A percentile compares a stretch with the other conserved stretches of the same genome.
phyloP scores from a whole-genome alignment of 2,888 invertebrate genomes.

The Drosophila fungiperda region DNA sequence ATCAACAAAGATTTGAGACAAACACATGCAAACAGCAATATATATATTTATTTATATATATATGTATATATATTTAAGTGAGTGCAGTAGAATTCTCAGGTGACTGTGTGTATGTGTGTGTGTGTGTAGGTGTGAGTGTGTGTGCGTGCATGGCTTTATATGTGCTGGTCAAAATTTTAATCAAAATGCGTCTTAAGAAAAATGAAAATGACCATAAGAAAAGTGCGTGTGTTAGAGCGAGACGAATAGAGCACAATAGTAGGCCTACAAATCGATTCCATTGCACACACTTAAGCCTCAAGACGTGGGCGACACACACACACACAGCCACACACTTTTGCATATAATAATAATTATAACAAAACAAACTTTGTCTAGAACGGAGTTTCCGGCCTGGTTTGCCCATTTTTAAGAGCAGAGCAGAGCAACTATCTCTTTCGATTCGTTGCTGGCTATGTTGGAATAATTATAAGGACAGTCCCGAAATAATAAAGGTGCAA shows the following conservation, averaged over 20 bases:
- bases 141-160: slow-evolving; percentile 7
- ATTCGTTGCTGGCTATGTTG: slow-evolving; percentile 9
- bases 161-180: slow-evolving; percentile 69
- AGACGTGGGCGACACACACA: slow-evolving; percentile 42
- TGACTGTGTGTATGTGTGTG: slow-evolving; percentile 10
- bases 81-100: slow-evolving; percentile 31
- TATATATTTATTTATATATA: background rate
- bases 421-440: slow-evolving; percentile 35
- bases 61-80: slow-evolving; percentile 10
- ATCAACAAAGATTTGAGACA: slow-evolving; percentile 29
- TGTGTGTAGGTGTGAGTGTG: slow-evolving; percentile 11
- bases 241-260: slow-evolving; percentile 51
- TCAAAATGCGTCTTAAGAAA: slow-evolving; percentile 78
- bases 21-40: background rate
- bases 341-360: slow-evolving; percentile 72
- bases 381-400: slow-evolving; percentile 11
- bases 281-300: slow-evolving; percentile 65
- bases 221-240: slow-evolving; percentile 51
- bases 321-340: background rate
- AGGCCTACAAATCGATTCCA: slow-evolving; percentile 62
- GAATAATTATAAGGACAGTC: slow-evolving; percentile 49
- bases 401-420: slow-evolving; percentile 48
- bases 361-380: slow-evolving; percentile 28
- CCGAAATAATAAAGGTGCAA: slow-evolving; percentile 44
- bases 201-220: slow-evolving; percentile 54